Evolutionary conservation across 2,113 vertebrate species (phyloP), one percentile per base, ranked within the genome.

Genomic region (Thalassoma bifasciatum): DNA sequence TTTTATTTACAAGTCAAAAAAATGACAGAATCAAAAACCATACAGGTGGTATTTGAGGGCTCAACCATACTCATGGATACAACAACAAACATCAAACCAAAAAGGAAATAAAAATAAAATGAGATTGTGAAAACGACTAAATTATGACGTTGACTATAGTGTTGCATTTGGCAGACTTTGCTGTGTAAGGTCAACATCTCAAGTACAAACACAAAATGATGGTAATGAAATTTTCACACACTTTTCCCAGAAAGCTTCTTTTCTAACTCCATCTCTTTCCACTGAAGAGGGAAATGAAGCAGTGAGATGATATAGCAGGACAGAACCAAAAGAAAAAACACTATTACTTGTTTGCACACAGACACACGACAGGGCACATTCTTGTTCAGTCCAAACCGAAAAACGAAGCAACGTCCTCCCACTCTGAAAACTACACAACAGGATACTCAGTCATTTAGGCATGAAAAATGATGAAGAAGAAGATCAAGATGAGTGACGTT

Each of bases 1-100:
- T 83, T 93, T 93, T 92, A 92, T 92, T 92, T 87, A 86, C 85
- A 89, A 66, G 61, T 84, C 65, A 58, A 72, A 63, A 30, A 84
- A 54, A 86, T 77, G 21, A 88, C 67, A 84, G 82, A 72, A 81
- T 52, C 72, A 66, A 63, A 70, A 73, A 47, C 83, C 58, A 77
- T 34, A 77, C 47, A 79, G 21, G 24, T 51, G 54, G 13, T 75
- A 59, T 42, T 30, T 23, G 26, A 53, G 40, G 52, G 22, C 30
- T 81, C 9, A 67, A 61, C 11, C 53, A 37, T 50, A 70, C 57
- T 65, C 23, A 58, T 40, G 49, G 36, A 24, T 65, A 64, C 21
- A 64, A 58, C 0, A 2, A 37, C 52, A 30, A 73, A 19, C 73
- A 52, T 53, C n/a, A 82, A 80, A n/a, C n/a, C n/a, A n/a, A 8